Conservation (phyloP, 2,797 vertebrate species). For the Botia almorhae region DNA sequence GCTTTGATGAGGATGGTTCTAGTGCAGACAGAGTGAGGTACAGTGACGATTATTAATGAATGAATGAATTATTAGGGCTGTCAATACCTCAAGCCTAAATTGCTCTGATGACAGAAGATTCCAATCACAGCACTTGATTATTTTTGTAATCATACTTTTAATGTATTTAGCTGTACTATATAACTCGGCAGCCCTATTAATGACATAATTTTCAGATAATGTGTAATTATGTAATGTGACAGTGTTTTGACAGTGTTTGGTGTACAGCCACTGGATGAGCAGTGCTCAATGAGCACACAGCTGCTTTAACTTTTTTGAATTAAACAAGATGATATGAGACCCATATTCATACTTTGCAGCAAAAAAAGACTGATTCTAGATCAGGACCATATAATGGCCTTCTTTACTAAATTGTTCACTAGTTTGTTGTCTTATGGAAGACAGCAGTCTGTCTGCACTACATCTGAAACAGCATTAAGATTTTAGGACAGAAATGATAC, state of each 20-base stretch:
- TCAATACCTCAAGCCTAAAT: background rate
- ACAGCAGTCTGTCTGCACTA: no score
- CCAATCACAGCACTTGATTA: background rate
- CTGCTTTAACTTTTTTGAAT: background rate
- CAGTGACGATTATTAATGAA: background rate
- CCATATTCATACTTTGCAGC: background rate
- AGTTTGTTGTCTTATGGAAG: no score
- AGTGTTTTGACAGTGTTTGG: background rate
- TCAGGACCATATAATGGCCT: no score
- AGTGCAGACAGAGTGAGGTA: constrained; percentile 82
- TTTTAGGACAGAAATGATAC: no score
- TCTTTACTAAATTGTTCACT: no score
- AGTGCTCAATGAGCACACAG: background rate
- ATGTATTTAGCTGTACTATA: background rate
- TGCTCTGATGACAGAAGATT: background rate
- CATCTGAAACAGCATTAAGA: no score
- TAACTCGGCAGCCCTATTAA: background rate
- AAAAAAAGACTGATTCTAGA: background rate
- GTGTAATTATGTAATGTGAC: background rate
- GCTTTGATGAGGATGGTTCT: constrained; percentile 75
- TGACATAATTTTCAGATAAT: background rate
- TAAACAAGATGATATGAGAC: background rate
- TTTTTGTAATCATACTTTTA: background rate
- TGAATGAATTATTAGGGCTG: background rate
- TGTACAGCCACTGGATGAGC: background rate